Percentiles rank a stretch among this genome's conserved stretches.
phyloP scores from a whole-genome alignment of 2,113 vertebrate genomes.

The Condylura cristata region DNA sequence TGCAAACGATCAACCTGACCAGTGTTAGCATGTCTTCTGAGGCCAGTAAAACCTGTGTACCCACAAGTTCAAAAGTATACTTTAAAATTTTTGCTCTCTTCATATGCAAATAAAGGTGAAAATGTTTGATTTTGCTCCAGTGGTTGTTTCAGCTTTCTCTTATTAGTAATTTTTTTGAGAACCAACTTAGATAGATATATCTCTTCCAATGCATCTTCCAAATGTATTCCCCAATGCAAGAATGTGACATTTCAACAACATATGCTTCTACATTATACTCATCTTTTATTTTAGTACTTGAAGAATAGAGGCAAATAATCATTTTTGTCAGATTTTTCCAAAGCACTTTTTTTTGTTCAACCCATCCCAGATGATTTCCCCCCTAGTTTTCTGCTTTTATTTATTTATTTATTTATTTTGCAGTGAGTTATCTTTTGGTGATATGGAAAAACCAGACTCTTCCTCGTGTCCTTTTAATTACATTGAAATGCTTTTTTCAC shows the following conservation, averaged over 20 bases:
- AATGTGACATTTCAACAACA: constrained; percentile 94
- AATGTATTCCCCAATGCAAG: constrained; percentile 86
- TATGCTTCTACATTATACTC: constrained; percentile 96
- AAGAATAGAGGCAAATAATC: constrained; percentile 93
- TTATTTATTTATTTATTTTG: constrained; percentile 87
- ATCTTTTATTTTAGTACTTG: constrained; percentile 96
- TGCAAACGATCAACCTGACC: constrained; percentile 94
- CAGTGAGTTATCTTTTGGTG: constrained; percentile 93
- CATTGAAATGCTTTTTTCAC: too few relatives aligned
- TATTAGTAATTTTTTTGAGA: constrained; percentile 95
- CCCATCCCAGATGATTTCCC: constrained; percentile 86
- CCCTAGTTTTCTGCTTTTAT: constrained; percentile 94
- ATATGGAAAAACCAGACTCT: constrained; percentile 86
- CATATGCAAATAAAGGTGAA: constrained; percentile 91
- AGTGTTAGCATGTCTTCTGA: constrained; percentile 91
- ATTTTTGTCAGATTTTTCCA: constrained; percentile 91
- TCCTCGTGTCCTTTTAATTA: constrained; percentile 83
- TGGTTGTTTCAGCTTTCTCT: constrained; percentile 92
- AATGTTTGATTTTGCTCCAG: constrained; percentile 91
- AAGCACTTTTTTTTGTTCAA: constrained; percentile 83
- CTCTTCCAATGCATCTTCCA: constrained; percentile 90
- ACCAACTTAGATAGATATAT: constrained; percentile 94
- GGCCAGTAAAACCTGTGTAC: constrained; percentile 94
- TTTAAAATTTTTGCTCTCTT: constrained; percentile 95
- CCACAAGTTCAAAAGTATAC: constrained; percentile 96